Evolutionary conservation across 2,888 invertebrate genomes (phyloP), one percentile per base, ranked within the genome.

Genomic region (Agrotis puta): DNA sequence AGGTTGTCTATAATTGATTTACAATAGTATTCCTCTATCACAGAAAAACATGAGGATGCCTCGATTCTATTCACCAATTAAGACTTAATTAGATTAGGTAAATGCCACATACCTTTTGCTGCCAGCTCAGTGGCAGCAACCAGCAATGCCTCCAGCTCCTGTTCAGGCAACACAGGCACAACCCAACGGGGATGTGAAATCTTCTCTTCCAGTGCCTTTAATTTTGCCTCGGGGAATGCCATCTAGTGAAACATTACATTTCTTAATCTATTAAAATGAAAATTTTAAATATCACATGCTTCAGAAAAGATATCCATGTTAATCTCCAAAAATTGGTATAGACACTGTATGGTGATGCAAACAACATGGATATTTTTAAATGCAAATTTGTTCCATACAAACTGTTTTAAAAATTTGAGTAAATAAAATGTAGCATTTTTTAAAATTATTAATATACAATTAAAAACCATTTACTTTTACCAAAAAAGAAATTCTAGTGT

Each of bases 121-220:
- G 98, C 98, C 81, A 99, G 96, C 87, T 98, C 98, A 86, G 98
- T 98, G 82, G 99, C 97, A 85, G 98, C 98, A 94, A 98, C 98
- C 79, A 99, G 96, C 83, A 99, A 97, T 88, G 98, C 97, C 95
- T 99, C 99, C 87, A 99, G 95, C 94, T 99, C 99, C 95, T 99
- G 99, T 88, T 99, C 99, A 16, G 99, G 99, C 89, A 99, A 95
- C 65, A 99, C 99, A 48, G 99, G 99, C 64, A 99, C 99, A 78
- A 99, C 99, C 99, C 99, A 99, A 88, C 99, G 97, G 73, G 99
- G 98, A 95, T 98, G 98, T 87, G 99, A 99, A 92, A 99, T 99
- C 97, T 99, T 99, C 92, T 99, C 99, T 95, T 99, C 99, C 87
- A 99, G 96, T 87, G 98, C 97, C 85, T 98, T 97, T 91, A 99